Evolutionary conservation across 2,113 vertebrate species (phyloP).

Genomic region (Oceanodroma tethys): DNA sequence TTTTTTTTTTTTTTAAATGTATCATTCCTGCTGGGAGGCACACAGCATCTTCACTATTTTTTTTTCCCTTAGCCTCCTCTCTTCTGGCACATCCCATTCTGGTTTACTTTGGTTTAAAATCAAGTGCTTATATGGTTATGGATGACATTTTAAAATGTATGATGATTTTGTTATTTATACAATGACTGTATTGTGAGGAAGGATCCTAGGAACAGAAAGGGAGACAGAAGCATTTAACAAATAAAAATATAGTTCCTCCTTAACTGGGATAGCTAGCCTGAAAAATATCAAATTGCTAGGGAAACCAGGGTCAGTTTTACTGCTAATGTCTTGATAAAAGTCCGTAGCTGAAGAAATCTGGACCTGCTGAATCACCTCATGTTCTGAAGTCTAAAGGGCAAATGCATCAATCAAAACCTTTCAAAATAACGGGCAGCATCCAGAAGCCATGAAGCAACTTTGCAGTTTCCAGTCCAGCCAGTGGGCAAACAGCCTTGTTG

Average conservation of each 20-base stretch:
- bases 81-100: neutral
- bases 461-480: neutral
- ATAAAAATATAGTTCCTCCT: neutral
- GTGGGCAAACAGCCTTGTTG: neutral
- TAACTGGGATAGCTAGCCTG: neutral
- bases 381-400: slow-evolving; percentile 7
- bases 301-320: neutral
- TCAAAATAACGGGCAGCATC: neutral
- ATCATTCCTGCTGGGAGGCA: neutral
- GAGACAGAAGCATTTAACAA: neutral
- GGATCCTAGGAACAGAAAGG: neutral
- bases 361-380: neutral
- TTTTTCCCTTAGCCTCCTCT: neutral
- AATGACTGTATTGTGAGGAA: neutral
- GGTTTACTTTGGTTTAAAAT: neutral
- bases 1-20: neutral
- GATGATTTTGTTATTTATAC: neutral
- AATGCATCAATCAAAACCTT: neutral
- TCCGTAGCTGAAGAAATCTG: neutral
- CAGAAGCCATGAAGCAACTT: neutral
- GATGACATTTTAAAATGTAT: neutral
- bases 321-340: neutral
- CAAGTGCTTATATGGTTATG: neutral
- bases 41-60: neutral
- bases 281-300: neutral